Evolutionary conservation across 2,888 invertebrate genomes (phyloP), one percentile per base, ranked within the genome.

Genomic region (Scaptomyza flava): DNA sequence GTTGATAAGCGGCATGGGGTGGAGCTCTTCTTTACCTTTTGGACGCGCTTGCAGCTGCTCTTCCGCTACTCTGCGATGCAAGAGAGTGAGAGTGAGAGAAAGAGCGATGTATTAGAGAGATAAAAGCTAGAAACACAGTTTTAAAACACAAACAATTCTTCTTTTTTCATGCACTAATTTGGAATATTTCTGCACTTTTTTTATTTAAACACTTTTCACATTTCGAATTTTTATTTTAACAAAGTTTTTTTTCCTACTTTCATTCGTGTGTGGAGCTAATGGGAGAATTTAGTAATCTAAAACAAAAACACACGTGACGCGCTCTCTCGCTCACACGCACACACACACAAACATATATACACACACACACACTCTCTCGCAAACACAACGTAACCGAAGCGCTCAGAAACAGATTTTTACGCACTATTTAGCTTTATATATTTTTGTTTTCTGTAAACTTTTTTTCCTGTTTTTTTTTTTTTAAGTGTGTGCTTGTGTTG

Each of bases 391-490:
- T 12, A 70, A 85, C 47, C 80, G 73, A 71, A 71, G 53, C 63
- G 70, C 53, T 68, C 56, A 63, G 63, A 81, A 84, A 70, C 79
- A 66, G 60, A 88, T 83, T 86, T 83, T 81, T 83, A 83, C 88
- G 83, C 83, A 88, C 83, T 83, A 86, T 88, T 83, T 83, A 86
- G 78, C 74, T 83, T 76, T 62, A 69, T 67, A 52, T 6, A 5
- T 38, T 38, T 52, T 68, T 52, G 27, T 53, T 48, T 57, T 57
- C 59, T 53, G 17, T 17, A 17, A 60, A 67, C 64, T 62, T 66
- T 68, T 74, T 67, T 64, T 67, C 41, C 65, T 56, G 47, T 36
- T 33, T 56, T 46, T 36, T 65, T 65, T 63, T 50, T 65, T 34
- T 47, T 46, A n/a, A 52, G 48, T 36, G 36, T 27, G 36, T 43